phyloP scores from a whole-genome alignment of 2,113 vertebrate species.

The Dendropsophus ebraccatus region DNA sequence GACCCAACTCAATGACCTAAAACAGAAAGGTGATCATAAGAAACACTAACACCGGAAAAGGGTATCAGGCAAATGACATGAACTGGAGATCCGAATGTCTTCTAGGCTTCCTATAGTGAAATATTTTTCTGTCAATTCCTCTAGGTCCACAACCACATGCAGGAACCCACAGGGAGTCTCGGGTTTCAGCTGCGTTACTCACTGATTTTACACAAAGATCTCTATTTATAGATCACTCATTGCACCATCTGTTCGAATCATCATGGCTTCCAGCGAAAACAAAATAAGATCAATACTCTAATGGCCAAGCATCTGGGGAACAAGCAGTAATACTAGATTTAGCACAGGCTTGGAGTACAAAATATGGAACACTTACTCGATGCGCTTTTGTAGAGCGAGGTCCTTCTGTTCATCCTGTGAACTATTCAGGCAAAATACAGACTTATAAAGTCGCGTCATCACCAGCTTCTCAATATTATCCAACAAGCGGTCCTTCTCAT shows the following conservation, averaged over 20 bases:
- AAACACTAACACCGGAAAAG: background rate
- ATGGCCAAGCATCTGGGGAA: background rate
- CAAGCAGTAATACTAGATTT: background rate
- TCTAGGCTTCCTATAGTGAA: background rate
- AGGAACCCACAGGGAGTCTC: background rate
- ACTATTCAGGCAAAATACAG: constrained; percentile 79
- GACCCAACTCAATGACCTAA: constrained; percentile 79
- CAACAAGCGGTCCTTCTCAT: constrained; percentile 73
- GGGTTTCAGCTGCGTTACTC: background rate
- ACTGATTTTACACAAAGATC: constrained; percentile 12
- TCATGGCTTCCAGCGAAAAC: constrained; percentile 17
- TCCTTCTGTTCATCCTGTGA: constrained; percentile 80
- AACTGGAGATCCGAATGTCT: background rate
- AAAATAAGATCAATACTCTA: constrained; percentile 28
- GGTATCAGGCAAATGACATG: background rate
- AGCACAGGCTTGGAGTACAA: background rate
- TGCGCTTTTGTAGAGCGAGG: constrained; percentile 74
- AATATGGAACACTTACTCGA: constrained; percentile 67
- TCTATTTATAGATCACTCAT: constrained; percentile 7
- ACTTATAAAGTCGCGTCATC: constrained; percentile 80
- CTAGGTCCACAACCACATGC: background rate
- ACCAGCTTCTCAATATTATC: constrained; percentile 80
- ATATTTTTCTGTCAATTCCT: background rate
- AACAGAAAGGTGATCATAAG: background rate
- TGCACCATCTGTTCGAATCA: constrained; percentile 13